Conservation (phyloP, 1,140 invertebrate genomes). For the Drosophila quadrilineata region DNA sequence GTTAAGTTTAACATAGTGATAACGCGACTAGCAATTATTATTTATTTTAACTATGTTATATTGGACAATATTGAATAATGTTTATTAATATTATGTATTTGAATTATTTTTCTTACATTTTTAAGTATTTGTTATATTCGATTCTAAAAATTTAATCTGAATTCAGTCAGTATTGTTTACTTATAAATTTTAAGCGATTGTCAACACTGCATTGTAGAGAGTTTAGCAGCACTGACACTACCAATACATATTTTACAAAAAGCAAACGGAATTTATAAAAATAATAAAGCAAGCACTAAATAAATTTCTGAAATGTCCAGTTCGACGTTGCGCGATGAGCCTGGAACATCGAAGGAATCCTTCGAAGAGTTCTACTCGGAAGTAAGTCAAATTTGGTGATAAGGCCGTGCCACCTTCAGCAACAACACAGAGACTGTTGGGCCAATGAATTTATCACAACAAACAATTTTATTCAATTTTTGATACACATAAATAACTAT, state of each 20-base stretch:
- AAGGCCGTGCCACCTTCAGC: conserved; percentile 15
- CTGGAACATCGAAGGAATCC: conserved; percentile 69
- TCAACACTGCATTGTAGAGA: conserved; percentile 3
- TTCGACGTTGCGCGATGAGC: conserved; percentile 51
- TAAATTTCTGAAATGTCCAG: conserved; percentile 50
- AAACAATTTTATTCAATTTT: conserved; percentile 35
- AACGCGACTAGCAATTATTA: too few species aligned
- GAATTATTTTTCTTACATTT: too few species aligned
- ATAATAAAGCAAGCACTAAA: conserved; percentile 6
- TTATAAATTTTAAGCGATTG: background rate
- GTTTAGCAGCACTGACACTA: conserved; percentile 12
- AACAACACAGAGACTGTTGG: background rate
- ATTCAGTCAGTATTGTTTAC: too few species aligned
- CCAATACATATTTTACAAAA: conserved; percentile 30
- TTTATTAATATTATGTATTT: too few species aligned
- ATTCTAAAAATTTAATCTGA: too few species aligned
- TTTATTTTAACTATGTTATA: too few species aligned
- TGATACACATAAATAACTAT: conserved; percentile 58
- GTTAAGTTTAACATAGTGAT: conserved; percentile 3
- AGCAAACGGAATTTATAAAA: conserved; percentile 13
- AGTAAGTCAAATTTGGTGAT: conserved; percentile 61
- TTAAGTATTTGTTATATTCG: too few species aligned
- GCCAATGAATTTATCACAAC: conserved; percentile 5
- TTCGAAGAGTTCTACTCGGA: conserved; percentile 80
- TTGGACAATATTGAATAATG: background rate